phyloP scores from a whole-genome alignment of 1,140 invertebrate genomes.

The Meloidogyne floridensis region DNA sequence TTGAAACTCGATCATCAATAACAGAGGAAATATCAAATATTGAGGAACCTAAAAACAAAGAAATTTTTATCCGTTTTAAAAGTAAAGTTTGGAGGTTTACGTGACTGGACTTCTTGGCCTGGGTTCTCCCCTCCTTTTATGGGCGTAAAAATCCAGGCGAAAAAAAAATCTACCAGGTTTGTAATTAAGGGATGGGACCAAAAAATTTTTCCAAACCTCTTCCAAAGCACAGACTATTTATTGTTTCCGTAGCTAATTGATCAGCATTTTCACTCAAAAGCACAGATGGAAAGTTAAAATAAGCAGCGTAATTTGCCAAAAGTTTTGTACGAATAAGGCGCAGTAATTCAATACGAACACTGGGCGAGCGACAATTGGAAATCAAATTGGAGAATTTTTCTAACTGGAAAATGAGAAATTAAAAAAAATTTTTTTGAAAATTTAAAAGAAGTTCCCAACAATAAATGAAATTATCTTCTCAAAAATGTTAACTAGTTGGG shows the following conservation, averaged over 20 bases:
- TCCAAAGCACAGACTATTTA: conserved; percentile 19
- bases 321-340: conserved; percentile 13
- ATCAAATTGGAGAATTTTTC: not conserved
- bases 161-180: too few species aligned
- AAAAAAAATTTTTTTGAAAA: too few species aligned
- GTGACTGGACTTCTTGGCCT: too few species aligned
- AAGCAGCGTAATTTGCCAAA: not conserved
- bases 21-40: conserved; percentile 18
- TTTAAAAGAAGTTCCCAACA: too few species aligned
- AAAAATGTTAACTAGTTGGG: not conserved
- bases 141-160: too few species aligned
- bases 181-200: too few species aligned
- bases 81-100: too few species aligned
- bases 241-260: conserved; percentile 14
- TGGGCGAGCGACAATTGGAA: not conserved
- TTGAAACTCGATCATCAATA: not conserved
- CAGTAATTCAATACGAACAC: conserved; percentile 12
- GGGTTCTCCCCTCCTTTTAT: too few species aligned
- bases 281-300: conserved; percentile 7
- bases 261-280: conserved; percentile 19
- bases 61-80: too few species aligned
- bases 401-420: not conserved
- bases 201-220: conserved; percentile 9
- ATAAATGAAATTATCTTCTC: too few species aligned
- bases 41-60: conserved; percentile 10